Evolutionary conservation across 2,113 vertebrate species (phyloP), one percentile per base, ranked within the genome.

Genomic region (Silurus meridionalis): DNA sequence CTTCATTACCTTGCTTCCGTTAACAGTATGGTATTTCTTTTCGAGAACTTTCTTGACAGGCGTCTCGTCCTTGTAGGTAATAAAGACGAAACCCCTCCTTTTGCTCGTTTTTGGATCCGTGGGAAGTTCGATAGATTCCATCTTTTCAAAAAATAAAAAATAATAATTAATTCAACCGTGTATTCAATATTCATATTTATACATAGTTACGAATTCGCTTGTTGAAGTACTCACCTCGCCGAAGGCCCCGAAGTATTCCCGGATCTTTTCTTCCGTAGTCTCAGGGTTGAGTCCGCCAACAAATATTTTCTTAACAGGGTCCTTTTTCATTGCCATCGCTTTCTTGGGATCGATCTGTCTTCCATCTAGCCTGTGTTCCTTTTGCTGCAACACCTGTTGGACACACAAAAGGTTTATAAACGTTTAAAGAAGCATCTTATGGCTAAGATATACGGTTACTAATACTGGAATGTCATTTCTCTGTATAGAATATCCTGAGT

Each of bases 311-410:
- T 98, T 99, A 77, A 98, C 96, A 1, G 97, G 97, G 78, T 99
- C 98, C 83, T 99, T 99, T 91, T 99, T 99, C 97, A 99, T 99
- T 13, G 98, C 98, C 98, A 99, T 99, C 37, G 98, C 98, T 89
- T 97, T 98, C 92, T 99, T 99, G 58, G 98, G 98, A 90, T 99
- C 98, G 90, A 99, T 99, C 90, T 98, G 96, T 91, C 98, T 92
- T 57, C 98, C 98, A 92, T 99, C 98, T 93, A 99, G 92, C 87
- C 96, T 95, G 91, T 99, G 98, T 89, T 99, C 97, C 91, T 99
- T 99, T 92, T 99, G 98, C 89, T 97, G 97, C 87, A 99, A 94
- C 90, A 99, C 98, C 98, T 99, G 84, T 3, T 57, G n/a, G 19
- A 82, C 5, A 50, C 61, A 48, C 9, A 14, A 81, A 28, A 0